phyloP scores from a whole-genome alignment of 2,113 vertebrate species.

The Apus apus region DNA sequence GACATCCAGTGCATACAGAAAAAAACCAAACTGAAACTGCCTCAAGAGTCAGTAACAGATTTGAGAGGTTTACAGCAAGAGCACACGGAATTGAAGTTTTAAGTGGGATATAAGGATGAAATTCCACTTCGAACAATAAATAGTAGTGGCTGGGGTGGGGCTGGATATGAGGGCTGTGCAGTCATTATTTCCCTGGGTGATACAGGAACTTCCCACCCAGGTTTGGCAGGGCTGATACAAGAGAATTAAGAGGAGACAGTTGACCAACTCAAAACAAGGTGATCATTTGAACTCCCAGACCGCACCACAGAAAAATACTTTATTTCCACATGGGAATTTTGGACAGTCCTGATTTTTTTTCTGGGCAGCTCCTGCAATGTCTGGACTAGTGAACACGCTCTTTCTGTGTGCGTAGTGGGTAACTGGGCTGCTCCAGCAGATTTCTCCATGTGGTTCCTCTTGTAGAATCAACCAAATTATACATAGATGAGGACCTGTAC shows the following conservation, averaged over 20 bases:
- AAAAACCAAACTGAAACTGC: not conserved
- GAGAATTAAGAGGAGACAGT: not conserved
- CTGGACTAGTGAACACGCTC: not conserved
- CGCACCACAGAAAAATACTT: not conserved
- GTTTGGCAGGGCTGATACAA: not conserved
- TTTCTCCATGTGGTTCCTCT: not conserved
- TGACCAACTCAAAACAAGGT: not conserved
- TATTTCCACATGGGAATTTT: not conserved
- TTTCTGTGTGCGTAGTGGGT: not conserved
- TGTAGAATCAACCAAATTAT: not conserved
- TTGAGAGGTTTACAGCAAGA: not conserved
- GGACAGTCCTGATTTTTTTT: not conserved
- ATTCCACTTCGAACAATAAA: not conserved
- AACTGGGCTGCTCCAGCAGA: not conserved
- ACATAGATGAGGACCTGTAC: not conserved
- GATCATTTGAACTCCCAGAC: accelerated
- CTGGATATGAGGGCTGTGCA: not conserved
- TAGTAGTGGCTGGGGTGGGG: not conserved
- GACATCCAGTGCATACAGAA: not conserved
- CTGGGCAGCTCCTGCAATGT: not conserved
- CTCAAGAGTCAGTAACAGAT: not conserved
- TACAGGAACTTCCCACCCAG: not conserved
- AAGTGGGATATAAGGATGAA: not conserved
- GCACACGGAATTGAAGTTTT: not conserved
- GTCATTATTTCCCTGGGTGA: not conserved